Base-by-base conservation (phyloP, 2,113 vertebrate species). In the Micromys minutus region DNA sequence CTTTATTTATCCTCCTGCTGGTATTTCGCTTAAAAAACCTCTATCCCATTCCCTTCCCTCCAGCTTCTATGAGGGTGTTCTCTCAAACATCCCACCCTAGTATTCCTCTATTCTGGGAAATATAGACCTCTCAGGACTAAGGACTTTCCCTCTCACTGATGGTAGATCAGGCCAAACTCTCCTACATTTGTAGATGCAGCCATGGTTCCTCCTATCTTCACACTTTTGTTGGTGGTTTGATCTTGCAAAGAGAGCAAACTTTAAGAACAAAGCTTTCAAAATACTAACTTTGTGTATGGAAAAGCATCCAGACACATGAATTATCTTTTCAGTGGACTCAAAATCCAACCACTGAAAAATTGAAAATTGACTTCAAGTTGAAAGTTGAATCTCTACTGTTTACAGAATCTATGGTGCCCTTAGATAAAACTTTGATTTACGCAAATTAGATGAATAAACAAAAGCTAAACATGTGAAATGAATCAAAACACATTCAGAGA, bases 371-470 rank as follows among this genome's bases (percentile, higher is more conserved):
- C 87, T 95, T 94, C 76, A 85, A 42, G n/a, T 87, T 91, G 80
- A 96, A 96, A 71, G 55, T 61, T 94, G 67, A 91, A 69, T 95
- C 94, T 96, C 42, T 7, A 91, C 45, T 65, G 16, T 55, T 42
- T 59, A 2, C 45, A 29, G 34, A 80, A 86, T 34, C 39, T 93
- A 24, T 47, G 21, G 24, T 89, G 45, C 69, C 26, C 63, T 65
- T 89, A 91, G 79, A 84, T 87, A 84, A 90, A 87, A n/a, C 86
- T 71, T 93, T 87, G 63, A 96, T 97, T 95, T 95, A 94, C 74
- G 94, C 59, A 87, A 36, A 91, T 93, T 57, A 90, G 63, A 87
- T 87, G 80, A 95, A 83, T 95, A 95, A 94, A 93, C 92, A 89
- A 91, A 97, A 91, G 6, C 77, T 93, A 96, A 87, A 94, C 17